These are phyloP conservation scores for Patella caerulea DNA, from an alignment of 2,888 invertebrate genomes.

Conservation along the genomic window DNA sequence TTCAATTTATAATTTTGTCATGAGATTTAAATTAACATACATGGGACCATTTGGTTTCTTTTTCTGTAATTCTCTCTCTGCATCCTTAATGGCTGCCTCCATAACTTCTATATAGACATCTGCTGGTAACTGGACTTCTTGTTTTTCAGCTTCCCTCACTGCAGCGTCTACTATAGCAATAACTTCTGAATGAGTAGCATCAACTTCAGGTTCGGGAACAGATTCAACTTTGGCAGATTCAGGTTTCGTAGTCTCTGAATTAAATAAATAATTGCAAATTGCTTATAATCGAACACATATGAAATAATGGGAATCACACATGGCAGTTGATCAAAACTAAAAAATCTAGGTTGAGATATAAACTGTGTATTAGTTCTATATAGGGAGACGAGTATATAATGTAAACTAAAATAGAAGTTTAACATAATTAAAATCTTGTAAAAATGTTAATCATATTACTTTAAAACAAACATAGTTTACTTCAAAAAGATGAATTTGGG, in stretches of 20 bases:
- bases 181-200: constrained; percentile 68
- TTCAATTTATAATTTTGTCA: background rate
- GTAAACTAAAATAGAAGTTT: no score
- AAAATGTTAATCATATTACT: no score
- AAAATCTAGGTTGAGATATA: no score
- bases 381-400: no score
- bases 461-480: no score
- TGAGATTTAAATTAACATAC: constrained; percentile 38
- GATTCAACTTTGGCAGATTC: background rate
- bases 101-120: constrained; percentile 67
- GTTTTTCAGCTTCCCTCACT: constrained; percentile 60
- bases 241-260: constrained; percentile 73
- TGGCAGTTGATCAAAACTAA: no score
- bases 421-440: no score
- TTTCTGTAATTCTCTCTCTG: constrained; percentile 61
- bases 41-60: constrained; percentile 61
- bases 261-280: no score
- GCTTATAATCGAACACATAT: no score
- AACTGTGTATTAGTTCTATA: no score
- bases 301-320: no score
- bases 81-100: constrained; percentile 62
- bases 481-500: no score
- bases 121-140: constrained; percentile 52
- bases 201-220: constrained; percentile 53
- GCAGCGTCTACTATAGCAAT: constrained; percentile 64